Base-by-base conservation (phyloP, 2,797 vertebrate genomes). In the Liparis tanakae region DNA sequence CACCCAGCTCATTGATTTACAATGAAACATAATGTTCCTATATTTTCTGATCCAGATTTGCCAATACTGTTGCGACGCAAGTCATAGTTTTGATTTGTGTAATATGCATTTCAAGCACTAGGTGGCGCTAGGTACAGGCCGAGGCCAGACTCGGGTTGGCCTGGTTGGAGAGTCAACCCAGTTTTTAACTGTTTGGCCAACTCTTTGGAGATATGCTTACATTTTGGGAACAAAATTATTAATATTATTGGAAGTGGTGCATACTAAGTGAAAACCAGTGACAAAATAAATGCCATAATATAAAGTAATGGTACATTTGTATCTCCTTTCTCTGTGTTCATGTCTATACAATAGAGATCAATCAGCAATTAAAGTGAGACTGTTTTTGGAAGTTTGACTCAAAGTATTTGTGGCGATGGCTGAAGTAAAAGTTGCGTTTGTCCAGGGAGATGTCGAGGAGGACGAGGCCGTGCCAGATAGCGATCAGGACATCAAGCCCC, bases 401-500 rank as follows among this genome's bases (percentile, higher is more conserved):
- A 7, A 0, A 41, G n/a, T 36, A 7, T 13, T 9, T 25, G 8
- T 36, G 7, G 33, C 12, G 6, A 43, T 13, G 13, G 6, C 60
- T 20, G 0, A 44, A 18, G 7, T 41, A 14, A 54, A 20, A 10
- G 17, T 48, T 56, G 7, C 55, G 51, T 54, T 0, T 39, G 5
- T 55, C 33, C 70, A 95, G 94, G 94, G 94, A 7, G 95, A 98
- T 0, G 95, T 95, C 70, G 97, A 98, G 78, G 97, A 98, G 73
- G 97, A 98, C 0, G 97, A 98, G 84, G 95, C 96, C 0, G 93
- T 97, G 9, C 97, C 97, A 0, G 97, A 98, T 87, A 98, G 95
- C 0, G 97, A 98, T 82, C 97, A 98, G 89, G 97, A 98, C 91
- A 98, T 98, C 83, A 98, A 98, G 65, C 97, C 97, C 0, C 96